A percentile compares a stretch with the other conserved stretches of the same genome.
phyloP scores from a whole-genome alignment of 2,888 invertebrate genomes.

The Hirtodrosophila alboralis region DNA sequence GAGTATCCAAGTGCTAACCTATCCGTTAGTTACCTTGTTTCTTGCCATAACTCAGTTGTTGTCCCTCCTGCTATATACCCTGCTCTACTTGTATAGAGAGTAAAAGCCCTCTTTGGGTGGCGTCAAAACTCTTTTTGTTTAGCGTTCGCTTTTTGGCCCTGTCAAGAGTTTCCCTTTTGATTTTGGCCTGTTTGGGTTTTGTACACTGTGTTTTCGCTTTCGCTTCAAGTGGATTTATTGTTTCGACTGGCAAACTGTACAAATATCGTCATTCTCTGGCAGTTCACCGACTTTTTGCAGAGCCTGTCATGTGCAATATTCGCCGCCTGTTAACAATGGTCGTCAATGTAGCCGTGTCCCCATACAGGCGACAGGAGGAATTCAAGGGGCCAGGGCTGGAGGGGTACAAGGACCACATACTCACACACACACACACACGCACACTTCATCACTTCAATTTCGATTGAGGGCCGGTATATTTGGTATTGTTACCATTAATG shows the following conservation, averaged over 20 bases:
- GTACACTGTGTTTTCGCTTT: conserved; percentile 36
- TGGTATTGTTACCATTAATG: conserved; percentile 71
- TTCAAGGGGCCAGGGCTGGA: background rate
- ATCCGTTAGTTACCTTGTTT: conserved; percentile 17
- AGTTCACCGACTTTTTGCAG: conserved; percentile 32
- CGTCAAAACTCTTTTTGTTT: conserved; percentile 39
- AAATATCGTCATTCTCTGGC: conserved; percentile 48
- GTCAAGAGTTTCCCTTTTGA: conserved; percentile 48
- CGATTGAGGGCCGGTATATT: conserved; percentile 62
- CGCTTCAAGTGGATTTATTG: conserved; percentile 72
- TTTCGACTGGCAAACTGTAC: conserved; percentile 76
- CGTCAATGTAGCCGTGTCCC: conserved; percentile 46
- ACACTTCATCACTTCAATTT: conserved; percentile 73
- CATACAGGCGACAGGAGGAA: conserved; percentile 3
- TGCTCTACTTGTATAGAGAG: background rate
- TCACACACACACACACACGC: conserved; percentile 8
- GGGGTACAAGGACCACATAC: conserved; percentile 8
- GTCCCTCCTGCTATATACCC: background rate
- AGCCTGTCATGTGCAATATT: conserved; percentile 69
- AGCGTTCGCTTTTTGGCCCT: conserved; percentile 29
- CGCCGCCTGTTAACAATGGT: conserved; percentile 69
- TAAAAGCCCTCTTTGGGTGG: conserved; percentile 13
- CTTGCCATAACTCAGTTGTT: conserved; percentile 30
- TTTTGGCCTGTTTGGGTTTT: conserved; percentile 24
- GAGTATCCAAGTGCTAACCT: conserved; percentile 5